Evolutionary conservation across 2,113 vertebrate genomes (phyloP), one percentile per base, ranked within the genome.

Genomic region (Nanger granti): DNA sequence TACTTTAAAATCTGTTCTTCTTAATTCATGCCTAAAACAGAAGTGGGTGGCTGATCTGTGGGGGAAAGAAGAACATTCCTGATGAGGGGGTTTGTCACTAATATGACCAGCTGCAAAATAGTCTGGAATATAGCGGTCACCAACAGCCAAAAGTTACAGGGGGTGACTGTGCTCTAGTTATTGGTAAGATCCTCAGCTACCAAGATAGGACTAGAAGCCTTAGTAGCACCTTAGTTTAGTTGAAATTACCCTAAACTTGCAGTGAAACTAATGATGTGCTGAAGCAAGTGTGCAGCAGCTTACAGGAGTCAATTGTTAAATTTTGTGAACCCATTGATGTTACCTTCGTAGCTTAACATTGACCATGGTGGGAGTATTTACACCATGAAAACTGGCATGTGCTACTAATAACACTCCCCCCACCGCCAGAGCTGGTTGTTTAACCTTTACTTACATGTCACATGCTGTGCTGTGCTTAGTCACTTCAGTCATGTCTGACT

Each of bases 1-100:
- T 73, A 79, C 57, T 96, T 97, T 91, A 92, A 92, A 89, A 87
- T 87, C 28, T 87, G 37, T 55, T 87, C n/a, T 92, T n/a, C 26
- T 95, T 96, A 93, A 93, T 86, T 93, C 31, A 59, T 94, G 31
- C 82, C 34, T 95, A 37, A 95, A 97, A 90, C 76, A 93, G 62
- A 93, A 90, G 12, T 76, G 73, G 14, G 31, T 95, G 13, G 37
- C 41, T 83, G 41, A 41, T 18, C 13, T 95, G 92, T 79, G 47
- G 69, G 79, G 79, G 92, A 87, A 92, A 26, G 57, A 87, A 95
- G 44, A 95, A 37, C 44, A 85, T 87, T 89, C 4, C 44, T 96
- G 69, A 83, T 64, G 73, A 92, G n/a, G 96, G 24, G 57, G 76
- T 84, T 97, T 93, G 59, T 97, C 37, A 69, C 29, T 96, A 91